Conservation (phyloP, 2,797 vertebrate genomes). For the Onychomys torridus region DNA sequence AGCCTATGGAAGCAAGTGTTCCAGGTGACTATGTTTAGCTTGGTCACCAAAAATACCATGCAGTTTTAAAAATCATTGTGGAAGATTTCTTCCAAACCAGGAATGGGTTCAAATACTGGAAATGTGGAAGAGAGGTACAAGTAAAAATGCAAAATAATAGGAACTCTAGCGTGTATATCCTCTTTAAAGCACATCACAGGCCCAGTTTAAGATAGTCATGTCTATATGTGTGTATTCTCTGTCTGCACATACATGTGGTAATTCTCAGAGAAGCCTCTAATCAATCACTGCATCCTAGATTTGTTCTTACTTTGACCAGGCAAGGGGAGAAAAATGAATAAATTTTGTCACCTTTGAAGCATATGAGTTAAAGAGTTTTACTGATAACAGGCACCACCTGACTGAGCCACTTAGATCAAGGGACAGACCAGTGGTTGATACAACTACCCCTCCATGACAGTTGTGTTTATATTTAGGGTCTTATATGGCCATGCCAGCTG, state of each 20-base stretch:
- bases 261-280: conserved; percentile 41
- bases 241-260: background rate
- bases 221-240: background rate
- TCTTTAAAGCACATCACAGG: background rate
- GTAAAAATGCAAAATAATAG: background rate
- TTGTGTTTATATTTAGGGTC: background rate
- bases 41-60: conserved; percentile 9
- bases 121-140: background rate
- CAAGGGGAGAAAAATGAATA: conserved; percentile 41
- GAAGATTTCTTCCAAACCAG: conserved; percentile 11
- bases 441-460: background rate
- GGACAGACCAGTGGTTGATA: background rate
- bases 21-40: background rate
- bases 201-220: background rate
- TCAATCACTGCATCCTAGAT: background rate
- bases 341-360: conserved; percentile 40
- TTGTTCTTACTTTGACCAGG: conserved; percentile 38
- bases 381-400: background rate
- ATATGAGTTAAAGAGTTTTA: conserved; percentile 34
- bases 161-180: conserved; percentile 27
- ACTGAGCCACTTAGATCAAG: background rate
- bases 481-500: background rate
- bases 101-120: conserved; percentile 4
- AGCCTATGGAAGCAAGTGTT: background rate
- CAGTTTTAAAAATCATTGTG: conserved; percentile 25